phyloP scores from a whole-genome alignment of 2,113 vertebrate species.

The Serilophus lunatus region DNA sequence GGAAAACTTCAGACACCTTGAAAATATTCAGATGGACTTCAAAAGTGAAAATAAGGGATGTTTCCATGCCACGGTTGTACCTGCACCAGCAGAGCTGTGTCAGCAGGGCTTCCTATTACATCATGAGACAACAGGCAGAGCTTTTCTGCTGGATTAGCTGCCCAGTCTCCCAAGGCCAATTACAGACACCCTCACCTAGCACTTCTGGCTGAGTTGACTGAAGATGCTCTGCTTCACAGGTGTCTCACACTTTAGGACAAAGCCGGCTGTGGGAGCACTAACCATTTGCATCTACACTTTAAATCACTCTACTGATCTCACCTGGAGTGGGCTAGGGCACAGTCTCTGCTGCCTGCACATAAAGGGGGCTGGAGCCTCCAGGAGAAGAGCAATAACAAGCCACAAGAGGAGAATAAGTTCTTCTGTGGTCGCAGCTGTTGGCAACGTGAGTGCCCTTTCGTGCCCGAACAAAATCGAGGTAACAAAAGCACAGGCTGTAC shows the following conservation, averaged over 20 bases:
- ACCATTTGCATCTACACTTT: not conserved
- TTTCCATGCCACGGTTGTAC: not conserved
- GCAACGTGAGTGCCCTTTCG: not conserved
- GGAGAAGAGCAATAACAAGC: not conserved
- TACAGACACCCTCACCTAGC: not conserved
- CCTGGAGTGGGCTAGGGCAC: not conserved
- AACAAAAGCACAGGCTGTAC: not conserved
- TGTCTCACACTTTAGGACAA: not conserved
- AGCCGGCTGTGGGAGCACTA: not conserved
- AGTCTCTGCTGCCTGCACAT: not conserved
- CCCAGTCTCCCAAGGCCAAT: not conserved
- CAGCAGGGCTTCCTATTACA: not conserved
- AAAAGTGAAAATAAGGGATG: not conserved
- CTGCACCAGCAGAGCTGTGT: not conserved
- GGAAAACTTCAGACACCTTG: not conserved
- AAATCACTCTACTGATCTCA: not conserved
- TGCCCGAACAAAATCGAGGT: not conserved
- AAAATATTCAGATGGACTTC: not conserved
- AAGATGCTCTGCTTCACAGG: not conserved
- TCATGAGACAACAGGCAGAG: not conserved
- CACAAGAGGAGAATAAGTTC: not conserved
- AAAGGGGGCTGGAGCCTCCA: not conserved
- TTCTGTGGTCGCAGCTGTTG: not conserved
- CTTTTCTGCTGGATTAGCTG: not conserved
- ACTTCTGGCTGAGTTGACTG: not conserved